A percentile compares a stretch with the other conserved stretches of the same genome.
Conservation (phyloP, 2,888 invertebrate species). For the Pandemis corylana region DNA sequence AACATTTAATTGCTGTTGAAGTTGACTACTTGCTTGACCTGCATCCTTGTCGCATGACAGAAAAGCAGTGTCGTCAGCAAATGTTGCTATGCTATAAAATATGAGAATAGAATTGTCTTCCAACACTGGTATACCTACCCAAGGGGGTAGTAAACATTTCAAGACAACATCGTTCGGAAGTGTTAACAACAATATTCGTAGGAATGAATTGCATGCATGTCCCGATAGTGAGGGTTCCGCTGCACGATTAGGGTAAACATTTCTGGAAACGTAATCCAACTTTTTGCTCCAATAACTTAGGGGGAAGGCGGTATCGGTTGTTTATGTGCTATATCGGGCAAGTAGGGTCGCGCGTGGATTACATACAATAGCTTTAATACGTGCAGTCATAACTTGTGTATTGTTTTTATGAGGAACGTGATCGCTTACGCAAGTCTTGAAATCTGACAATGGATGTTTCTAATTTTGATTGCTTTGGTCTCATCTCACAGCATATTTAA, state of each 20-base stretch:
- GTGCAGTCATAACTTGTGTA: background rate
- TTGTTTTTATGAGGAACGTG: background rate
- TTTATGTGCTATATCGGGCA: background rate
- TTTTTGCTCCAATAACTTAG: slow-evolving; percentile 34
- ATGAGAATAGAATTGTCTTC: slow-evolving; percentile 4
- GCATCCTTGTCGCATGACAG: no score
- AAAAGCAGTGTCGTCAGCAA: no score
- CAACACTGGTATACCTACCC: background rate
- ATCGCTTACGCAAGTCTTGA: background rate
- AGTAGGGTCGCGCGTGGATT: slow-evolving; percentile 19
- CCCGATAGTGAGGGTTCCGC: slow-evolving; percentile 10
- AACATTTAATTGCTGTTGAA: no score
- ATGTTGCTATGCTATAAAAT: no score
- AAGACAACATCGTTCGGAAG: slow-evolving; percentile 15
- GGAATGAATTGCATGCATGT: slow-evolving; percentile 29
- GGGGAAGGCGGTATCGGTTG: slow-evolving; percentile 28
- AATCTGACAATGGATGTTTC: background rate
- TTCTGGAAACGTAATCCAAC: slow-evolving; percentile 32
- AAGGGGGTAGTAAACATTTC: slow-evolving; percentile 15
- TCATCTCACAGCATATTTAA: no score
- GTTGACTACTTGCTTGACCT: no score
- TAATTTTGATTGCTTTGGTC: background rate
- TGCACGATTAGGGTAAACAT: slow-evolving; percentile 30
- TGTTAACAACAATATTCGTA: slow-evolving; percentile 18
- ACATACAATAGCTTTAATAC: slow-evolving; percentile 16